Conservation (phyloP, 2,888 invertebrate species). For the Oxystoma pomonae region DNA sequence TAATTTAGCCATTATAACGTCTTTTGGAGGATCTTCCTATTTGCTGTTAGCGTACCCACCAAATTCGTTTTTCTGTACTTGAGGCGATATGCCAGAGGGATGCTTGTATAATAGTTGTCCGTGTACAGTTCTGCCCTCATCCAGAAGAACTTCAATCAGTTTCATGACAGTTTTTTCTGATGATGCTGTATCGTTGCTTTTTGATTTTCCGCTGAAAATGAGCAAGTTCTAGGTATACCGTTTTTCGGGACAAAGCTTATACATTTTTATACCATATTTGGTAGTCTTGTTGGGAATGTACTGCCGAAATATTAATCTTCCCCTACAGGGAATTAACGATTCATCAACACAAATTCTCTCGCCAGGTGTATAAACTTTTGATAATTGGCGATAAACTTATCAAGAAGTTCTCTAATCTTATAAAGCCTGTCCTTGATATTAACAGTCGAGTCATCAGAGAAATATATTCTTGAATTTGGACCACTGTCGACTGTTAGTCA, state of each 20-base stretch:
- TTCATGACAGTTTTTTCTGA: constrained; percentile 17
- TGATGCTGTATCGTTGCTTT: constrained; percentile 1
- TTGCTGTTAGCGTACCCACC: constrained; percentile 23
- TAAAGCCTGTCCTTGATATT: not conserved
- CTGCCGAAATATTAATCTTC: constrained; percentile 19
- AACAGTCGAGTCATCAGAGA: constrained; percentile 3
- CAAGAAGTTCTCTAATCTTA: constrained; percentile 6
- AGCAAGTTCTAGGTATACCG: constrained; percentile 19
- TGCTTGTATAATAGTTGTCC: constrained; percentile 26
- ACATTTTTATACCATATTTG: constrained; percentile 19
- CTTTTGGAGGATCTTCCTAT: constrained; percentile 16
- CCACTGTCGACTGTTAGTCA: constrained; percentile 8
- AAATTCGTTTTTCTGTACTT: constrained; percentile 23
- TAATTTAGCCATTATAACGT: constrained; percentile 17
- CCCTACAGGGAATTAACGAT: constrained; percentile 19
- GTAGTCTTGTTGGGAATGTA: constrained; percentile 18
- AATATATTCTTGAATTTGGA: constrained; percentile 8
- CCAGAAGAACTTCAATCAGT: constrained; percentile 11
- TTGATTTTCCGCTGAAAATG: constrained; percentile 17
- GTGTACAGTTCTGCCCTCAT: constrained; percentile 18
- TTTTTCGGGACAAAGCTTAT: constrained; percentile 18
- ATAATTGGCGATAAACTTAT: constrained; percentile 14
- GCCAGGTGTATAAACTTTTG: constrained; percentile 22
- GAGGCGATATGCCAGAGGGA: constrained; percentile 23
- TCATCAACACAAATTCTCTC: constrained; percentile 19